Conservation (phyloP, 2,113 vertebrate species). For the Antennarius striatus region DNA sequence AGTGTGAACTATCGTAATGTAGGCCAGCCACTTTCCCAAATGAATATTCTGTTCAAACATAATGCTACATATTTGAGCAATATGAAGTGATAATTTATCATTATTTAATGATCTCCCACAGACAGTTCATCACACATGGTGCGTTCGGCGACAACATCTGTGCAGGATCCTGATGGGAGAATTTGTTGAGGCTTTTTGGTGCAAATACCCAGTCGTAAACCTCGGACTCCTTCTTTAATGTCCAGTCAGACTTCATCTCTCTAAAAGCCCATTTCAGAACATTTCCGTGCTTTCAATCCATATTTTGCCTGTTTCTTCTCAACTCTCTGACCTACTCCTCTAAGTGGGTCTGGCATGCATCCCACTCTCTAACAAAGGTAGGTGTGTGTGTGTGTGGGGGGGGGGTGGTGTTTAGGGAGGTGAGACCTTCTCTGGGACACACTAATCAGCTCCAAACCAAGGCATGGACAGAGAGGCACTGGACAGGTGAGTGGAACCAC, state of each 20-base stretch:
- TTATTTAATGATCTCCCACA: constrained; percentile 73
- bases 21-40: constrained; percentile 70
- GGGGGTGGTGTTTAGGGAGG: constrained; percentile 68
- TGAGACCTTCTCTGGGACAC: constrained; percentile 70
- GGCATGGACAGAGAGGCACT: constrained; percentile 41
- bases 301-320: constrained; percentile 59
- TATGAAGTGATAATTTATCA: constrained; percentile 72
- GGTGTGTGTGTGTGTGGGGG: constrained; percentile 44
- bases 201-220: constrained; percentile 4
- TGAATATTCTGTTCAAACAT: constrained; percentile 58
- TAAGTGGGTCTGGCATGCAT: constrained; percentile 69
- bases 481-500: constrained; percentile 71
- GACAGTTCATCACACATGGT: constrained; percentile 59
- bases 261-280: constrained; percentile 14
- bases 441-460: constrained; percentile 74
- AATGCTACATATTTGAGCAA: constrained; percentile 67
- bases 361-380: constrained; percentile 63
- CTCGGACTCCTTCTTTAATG: constrained; percentile 29
- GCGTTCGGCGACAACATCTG: constrained; percentile 66
- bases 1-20: constrained; percentile 61
- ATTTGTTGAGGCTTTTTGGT: constrained; percentile 12
- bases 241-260: constrained; percentile 20
- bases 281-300: constrained; percentile 31
- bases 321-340: constrained; percentile 54
- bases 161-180: constrained; percentile 45